A percentile compares a stretch with the other conserved stretches of the same genome.
These are phyloP conservation scores for Leptatherina wallacei DNA, from an alignment of 2,797 vertebrate genomes.

Conservation along the genomic window DNA sequence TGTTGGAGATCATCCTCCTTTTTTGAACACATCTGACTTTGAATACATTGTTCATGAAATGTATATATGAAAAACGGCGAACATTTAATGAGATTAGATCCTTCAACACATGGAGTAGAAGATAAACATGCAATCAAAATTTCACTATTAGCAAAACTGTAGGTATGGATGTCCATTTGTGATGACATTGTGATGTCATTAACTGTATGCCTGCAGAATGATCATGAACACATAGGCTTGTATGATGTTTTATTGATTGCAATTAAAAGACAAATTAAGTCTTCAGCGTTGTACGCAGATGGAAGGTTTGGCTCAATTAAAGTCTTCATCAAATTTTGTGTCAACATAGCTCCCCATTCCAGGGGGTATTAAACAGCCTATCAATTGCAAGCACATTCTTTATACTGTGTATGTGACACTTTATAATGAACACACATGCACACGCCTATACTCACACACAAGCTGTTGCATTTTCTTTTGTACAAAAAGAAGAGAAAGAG, in stretches of 20 bases:
- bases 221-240: slow-evolving; percentile 8
- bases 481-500: background rate
- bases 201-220: slow-evolving; percentile 3
- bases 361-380: slow-evolving; percentile 24
- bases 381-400: slow-evolving; percentile 39
- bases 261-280: slow-evolving; percentile 49
- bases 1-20: too few relatives aligned
- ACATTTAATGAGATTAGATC: too few relatives aligned
- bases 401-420: slow-evolving; percentile 36
- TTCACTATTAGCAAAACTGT: background rate
- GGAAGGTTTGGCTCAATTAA: slow-evolving; percentile 41
- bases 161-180: background rate
- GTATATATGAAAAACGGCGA: too few relatives aligned
- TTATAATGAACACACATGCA: slow-evolving; percentile 33
- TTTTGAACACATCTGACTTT: background rate
- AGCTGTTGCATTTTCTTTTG: slow-evolving; percentile 2
- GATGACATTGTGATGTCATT: slow-evolving; percentile 32
- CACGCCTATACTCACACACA: slow-evolving; percentile 25
- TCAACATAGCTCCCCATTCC: slow-evolving; percentile 25
- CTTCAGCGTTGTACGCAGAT: slow-evolving; percentile 22
- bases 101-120: background rate
- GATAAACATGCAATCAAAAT: background rate
- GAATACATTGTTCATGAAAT: too few relatives aligned
- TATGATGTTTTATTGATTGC: slow-evolving; percentile 37
- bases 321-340: slow-evolving; percentile 33